Conservation (phyloP, 2,797 vertebrate genomes). For the Rhinoraja longicauda region DNA sequence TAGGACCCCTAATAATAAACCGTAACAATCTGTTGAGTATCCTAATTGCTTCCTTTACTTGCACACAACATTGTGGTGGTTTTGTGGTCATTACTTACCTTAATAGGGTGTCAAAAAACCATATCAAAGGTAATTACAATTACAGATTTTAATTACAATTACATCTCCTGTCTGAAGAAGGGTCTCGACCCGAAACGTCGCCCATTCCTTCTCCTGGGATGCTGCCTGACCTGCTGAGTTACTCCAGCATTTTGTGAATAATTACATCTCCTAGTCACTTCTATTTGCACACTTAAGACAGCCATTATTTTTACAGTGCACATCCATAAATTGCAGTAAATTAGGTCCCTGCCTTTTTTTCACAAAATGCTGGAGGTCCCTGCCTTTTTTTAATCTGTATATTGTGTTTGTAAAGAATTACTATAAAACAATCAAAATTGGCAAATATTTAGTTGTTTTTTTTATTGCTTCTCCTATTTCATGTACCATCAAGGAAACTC, state of each 20-base stretch:
- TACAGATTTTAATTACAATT: background rate
- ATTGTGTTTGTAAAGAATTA: background rate
- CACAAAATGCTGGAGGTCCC: too few species aligned
- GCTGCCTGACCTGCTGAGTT: too few species aligned
- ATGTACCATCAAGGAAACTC: slow-evolving; percentile 46
- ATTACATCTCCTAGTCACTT: background rate
- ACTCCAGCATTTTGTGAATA: too few species aligned
- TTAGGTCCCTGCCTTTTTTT: background rate
- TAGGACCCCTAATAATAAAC: too few species aligned
- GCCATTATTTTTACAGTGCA: background rate
- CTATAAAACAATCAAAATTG: background rate
- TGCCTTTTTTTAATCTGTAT: background rate
- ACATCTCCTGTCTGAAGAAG: too few species aligned
- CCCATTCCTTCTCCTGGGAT: too few species aligned
- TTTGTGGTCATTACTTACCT: background rate
- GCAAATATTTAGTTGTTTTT: background rate
- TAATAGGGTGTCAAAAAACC: background rate
- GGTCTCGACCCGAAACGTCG: too few species aligned
- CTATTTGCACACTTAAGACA: background rate
- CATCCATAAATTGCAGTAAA: background rate
- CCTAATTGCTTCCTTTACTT: too few species aligned
- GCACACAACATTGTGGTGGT: too few species aligned
- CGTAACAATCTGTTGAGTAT: too few species aligned
- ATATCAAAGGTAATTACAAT: background rate
- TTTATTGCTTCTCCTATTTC: slow-evolving; percentile 34